A percentile compares a stretch with the other conserved stretches of the same genome.
These are phyloP conservation scores for Pipra filicauda DNA, from an alignment of 2,113 vertebrate species.

Conservation along the genomic window DNA sequence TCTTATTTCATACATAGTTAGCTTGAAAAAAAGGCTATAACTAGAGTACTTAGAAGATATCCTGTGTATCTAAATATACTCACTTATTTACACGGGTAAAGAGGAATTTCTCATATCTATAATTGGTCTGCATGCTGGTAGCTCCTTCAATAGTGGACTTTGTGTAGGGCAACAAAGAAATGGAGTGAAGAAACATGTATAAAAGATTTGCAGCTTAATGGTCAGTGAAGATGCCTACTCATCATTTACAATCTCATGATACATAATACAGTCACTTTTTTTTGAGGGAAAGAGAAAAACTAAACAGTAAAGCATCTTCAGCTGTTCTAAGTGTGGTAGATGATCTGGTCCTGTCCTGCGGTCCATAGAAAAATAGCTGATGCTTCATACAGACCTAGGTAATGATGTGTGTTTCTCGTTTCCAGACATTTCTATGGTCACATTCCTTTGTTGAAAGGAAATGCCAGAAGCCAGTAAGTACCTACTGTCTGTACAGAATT, in stretches of 20 bases:
- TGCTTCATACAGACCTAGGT: not conserved
- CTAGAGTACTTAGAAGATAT: not conserved
- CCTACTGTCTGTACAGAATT: not conserved
- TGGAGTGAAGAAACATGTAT: not conserved
- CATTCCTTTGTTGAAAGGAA: not conserved
- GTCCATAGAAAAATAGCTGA: not conserved
- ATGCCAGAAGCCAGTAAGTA: not conserved
- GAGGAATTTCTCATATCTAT: not conserved
- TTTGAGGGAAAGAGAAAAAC: not conserved
- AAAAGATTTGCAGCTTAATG: not conserved
- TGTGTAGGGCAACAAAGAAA: not conserved
- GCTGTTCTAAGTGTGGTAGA: not conserved
- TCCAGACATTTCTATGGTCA: not conserved
- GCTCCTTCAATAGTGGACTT: not conserved
- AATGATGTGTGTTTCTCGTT: not conserved
- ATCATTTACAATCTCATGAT: not conserved
- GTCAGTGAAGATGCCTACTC: not conserved
- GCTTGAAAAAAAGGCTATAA: not conserved
- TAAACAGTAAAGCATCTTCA: not conserved
- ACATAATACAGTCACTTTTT: not conserved
- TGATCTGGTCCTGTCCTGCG: not conserved
- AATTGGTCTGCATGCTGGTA: not conserved
- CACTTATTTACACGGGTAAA: not conserved
- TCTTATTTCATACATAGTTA: not conserved
- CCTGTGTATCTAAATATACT: not conserved